Conservation (phyloP, 2,113 vertebrate genomes). For the Petrocephalus microphthalmus region DNA sequence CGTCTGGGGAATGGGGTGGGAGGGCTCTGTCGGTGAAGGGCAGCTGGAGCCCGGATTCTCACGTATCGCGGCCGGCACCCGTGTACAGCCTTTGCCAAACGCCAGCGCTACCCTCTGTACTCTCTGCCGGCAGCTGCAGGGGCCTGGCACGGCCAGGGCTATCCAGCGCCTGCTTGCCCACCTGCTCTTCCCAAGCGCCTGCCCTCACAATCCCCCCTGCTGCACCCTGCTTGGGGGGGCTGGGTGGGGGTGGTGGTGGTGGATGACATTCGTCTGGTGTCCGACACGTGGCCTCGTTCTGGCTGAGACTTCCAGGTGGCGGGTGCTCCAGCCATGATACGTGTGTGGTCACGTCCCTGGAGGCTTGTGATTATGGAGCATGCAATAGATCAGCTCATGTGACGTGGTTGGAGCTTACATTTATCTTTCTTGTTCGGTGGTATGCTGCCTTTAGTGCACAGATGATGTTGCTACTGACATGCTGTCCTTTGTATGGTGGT, state of each 20-base stretch:
- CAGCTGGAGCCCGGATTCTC: constrained; percentile 4
- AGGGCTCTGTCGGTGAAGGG: neutral
- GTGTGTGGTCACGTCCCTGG: neutral
- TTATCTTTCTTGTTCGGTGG: neutral
- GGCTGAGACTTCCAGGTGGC: neutral
- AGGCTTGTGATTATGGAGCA: neutral
- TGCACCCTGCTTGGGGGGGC: neutral
- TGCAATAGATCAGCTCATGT: neutral
- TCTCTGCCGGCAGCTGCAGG: constrained; percentile 25
- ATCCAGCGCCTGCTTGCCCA: neutral
- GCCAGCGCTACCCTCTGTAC: neutral
- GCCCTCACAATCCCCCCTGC: neutral
- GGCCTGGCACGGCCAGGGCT: neutral
- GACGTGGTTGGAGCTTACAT: neutral
- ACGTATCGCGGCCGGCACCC: neutral
- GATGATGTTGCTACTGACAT: neutral
- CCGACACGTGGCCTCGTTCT: neutral
- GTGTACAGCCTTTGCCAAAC: constrained; percentile 1
- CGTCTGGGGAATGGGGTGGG: neutral
- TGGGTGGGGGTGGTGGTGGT: neutral
- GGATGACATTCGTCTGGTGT: neutral
- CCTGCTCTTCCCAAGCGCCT: constrained; percentile 13
- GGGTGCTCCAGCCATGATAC: neutral
- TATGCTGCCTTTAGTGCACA: neutral
- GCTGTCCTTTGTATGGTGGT: neutral